These are phyloP conservation scores for Chaetophractus vellerosus DNA, from an alignment of 2,797 vertebrate genomes.

Conservation along the genomic window DNA sequence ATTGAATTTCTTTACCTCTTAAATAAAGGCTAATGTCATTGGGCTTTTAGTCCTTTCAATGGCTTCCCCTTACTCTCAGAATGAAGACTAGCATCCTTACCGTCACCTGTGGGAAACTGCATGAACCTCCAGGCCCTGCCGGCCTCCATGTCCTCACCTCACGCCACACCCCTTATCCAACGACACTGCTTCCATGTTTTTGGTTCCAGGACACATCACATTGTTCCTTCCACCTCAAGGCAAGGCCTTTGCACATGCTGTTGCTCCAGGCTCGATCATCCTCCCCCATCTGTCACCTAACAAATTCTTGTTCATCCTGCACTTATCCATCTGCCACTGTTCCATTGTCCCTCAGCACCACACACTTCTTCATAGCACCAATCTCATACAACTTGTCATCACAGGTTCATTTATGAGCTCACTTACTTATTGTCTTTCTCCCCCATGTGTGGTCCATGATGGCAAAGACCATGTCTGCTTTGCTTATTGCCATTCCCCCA, in stretches of 20 bases:
- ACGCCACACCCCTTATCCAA: rapidly evolving
- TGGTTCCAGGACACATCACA: neutral
- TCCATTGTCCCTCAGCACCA: neutral
- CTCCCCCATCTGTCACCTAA: neutral
- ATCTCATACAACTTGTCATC: neutral
- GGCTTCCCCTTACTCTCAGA: neutral
- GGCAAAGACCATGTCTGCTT: neutral
- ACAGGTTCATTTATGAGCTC: neutral
- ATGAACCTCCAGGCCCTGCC: neutral
- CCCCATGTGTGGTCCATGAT: neutral
- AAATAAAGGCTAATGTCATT: neutral
- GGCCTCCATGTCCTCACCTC: neutral
- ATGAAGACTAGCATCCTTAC: neutral
- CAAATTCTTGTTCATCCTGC: neutral
- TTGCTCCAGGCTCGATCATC: neutral
- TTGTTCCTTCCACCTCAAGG: neutral
- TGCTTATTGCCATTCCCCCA: neutral
- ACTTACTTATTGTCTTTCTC: neutral
- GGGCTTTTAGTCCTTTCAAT: neutral
- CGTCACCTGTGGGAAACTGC: neutral
- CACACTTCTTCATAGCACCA: neutral
- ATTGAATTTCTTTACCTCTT: neutral
- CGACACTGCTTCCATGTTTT: neutral
- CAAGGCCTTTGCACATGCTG: neutral
- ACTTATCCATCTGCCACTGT: neutral